Percentiles rank a stretch among this genome's conserved stretches.
These are phyloP conservation scores for Leucophenga montana DNA, from an alignment of 2,888 invertebrate species.

Conservation along the genomic window DNA sequence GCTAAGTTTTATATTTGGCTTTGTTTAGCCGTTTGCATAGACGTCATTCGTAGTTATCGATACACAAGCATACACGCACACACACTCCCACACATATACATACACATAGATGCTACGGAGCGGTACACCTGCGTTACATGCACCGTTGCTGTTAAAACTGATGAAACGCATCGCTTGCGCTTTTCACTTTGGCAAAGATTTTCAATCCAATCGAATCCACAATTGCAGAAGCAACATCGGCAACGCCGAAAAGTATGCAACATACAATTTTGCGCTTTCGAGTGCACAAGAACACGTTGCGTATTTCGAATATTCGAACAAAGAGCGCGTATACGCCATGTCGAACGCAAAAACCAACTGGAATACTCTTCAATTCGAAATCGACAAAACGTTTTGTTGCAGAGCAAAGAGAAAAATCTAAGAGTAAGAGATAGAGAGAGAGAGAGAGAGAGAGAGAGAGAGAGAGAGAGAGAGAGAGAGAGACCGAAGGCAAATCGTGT, in stretches of 20 bases:
- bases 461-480: no score
- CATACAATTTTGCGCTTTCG: not conserved
- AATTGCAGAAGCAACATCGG: not conserved
- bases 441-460: no score
- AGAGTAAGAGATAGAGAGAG: not conserved
- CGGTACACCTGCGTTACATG: slow-evolving; percentile 51
- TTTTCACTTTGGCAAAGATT: slow-evolving; percentile 1
- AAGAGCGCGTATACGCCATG: slow-evolving; percentile 38
- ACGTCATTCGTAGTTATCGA: no score
- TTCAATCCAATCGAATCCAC: no score
- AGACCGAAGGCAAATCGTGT: no score
- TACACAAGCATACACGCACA: no score
- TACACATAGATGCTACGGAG: not conserved
- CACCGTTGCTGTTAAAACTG: slow-evolving; percentile 31
- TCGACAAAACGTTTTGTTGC: no score
- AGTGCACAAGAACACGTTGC: slow-evolving; percentile 2
- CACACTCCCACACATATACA: not conserved
- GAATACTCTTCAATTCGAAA: not conserved
- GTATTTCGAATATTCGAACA: slow-evolving; percentile 32
- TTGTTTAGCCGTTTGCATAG: no score
- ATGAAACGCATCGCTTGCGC: slow-evolving; percentile 23
- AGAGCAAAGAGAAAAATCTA: no score
- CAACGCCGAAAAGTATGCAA: no score
- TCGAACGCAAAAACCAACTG: not conserved
- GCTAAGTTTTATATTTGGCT: no score